These are phyloP conservation scores for Drosophila bocqueti DNA, from an alignment of 1,140 invertebrate species.

Conservation along the genomic window DNA sequence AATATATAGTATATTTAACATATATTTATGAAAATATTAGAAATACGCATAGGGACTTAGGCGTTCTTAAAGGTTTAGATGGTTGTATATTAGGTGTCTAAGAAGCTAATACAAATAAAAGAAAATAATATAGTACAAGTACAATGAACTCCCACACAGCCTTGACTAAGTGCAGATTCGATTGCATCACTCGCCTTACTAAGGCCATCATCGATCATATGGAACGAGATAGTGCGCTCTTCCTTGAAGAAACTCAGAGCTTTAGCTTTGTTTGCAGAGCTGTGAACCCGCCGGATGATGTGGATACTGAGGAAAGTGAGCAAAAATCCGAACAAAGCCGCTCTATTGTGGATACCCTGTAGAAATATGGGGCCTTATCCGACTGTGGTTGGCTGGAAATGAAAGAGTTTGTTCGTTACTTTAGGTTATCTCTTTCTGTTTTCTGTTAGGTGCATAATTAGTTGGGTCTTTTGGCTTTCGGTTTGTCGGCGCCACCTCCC, in stretches of 20 bases:
- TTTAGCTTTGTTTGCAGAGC: slow-evolving; percentile 24
- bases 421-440: slow-evolving; percentile 25
- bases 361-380: background rate
- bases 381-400: background rate
- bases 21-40: background rate
- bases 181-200: slow-evolving; percentile 16
- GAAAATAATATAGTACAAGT: background rate
- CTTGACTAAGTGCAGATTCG: slow-evolving; percentile 18
- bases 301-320: slow-evolving; percentile 10
- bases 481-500: slow-evolving; percentile 36
- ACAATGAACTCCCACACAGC: slow-evolving; percentile 7
- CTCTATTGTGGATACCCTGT: slow-evolving; percentile 62
- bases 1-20: background rate
- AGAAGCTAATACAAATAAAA: background rate
- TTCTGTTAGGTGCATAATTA: slow-evolving; percentile 65
- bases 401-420: slow-evolving; percentile 21
- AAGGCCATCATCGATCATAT: slow-evolving; percentile 35
- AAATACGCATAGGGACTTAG: background rate
- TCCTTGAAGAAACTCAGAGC: slow-evolving; percentile 29
- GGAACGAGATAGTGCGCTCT: slow-evolving; percentile 22
- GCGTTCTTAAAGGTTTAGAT: background rate
- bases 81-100: no score
- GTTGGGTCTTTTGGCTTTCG: slow-evolving; percentile 39
- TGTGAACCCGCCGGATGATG: slow-evolving; percentile 16
- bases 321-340: slow-evolving; percentile 54